A percentile compares a stretch with the other conserved stretches of the same genome.
These are phyloP conservation scores for Protonemura montana DNA, from an alignment of 2,888 invertebrate genomes.

Conservation along the genomic window DNA sequence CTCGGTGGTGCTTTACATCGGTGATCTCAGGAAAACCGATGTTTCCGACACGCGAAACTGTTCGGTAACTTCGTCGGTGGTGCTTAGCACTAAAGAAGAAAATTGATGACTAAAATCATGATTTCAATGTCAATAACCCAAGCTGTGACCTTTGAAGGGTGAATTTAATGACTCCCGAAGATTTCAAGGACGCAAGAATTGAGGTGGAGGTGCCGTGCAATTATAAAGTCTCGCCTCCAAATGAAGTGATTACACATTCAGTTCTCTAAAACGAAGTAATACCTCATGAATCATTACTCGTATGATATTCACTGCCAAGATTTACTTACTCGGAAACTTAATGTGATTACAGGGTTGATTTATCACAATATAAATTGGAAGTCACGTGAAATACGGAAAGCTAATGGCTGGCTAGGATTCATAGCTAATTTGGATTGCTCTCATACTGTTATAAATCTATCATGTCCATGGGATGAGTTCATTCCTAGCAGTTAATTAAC, in stretches of 20 bases:
- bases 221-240: neutral
- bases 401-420: constrained; percentile 27
- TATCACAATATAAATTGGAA: constrained; percentile 27
- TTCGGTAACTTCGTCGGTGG: too few species aligned
- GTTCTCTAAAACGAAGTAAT: neutral
- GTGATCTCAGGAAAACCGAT: too few species aligned
- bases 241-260: neutral
- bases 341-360: constrained; percentile 30
- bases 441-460: constrained; percentile 21
- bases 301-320: neutral
- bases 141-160: too few species aligned
- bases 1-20: too few species aligned
- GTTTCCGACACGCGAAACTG: too few species aligned
- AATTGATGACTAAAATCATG: too few species aligned
- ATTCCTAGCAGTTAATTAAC: constrained; percentile 32
- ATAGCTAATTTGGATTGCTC: constrained; percentile 24
- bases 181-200: too few species aligned
- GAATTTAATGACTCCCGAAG: too few species aligned
- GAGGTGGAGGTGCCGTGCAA: neutral
- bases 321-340: constrained; percentile 1
- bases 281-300: neutral
- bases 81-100: too few species aligned
- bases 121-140: too few species aligned
- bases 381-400: neutral
- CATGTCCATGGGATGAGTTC: constrained; percentile 26